Evolutionary conservation across 2,113 vertebrate species (phyloP), one percentile per base, ranked within the genome.

Genomic region (Festucalex cinctus): DNA sequence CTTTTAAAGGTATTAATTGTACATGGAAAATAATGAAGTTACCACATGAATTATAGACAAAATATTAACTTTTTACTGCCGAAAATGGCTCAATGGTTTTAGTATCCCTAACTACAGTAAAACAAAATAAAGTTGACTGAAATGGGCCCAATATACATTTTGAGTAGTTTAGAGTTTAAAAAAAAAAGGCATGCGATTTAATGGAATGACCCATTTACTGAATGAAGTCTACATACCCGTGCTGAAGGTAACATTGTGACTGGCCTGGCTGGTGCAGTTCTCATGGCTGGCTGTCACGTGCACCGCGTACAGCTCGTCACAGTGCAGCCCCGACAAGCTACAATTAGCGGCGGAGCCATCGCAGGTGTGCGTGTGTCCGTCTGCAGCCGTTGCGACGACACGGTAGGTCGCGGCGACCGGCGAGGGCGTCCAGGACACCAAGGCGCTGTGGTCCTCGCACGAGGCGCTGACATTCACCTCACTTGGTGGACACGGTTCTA

Each of bases 401-500:
- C 61, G 58, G 76, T 92, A 92, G 17, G 44, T 73, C 43, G 86
- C 43, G 0, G 89, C 88, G 5, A 86, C 79, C 0, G 67, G 71
- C 24, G 86, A 89, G 2, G 59, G 65, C 12, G 48, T 71, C 91
- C 91, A 92, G 58, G 86, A 86, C 65, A 90, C 85, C 28, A 78
- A 36, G 0, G 79, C 84, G 7, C 49, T 76, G 1, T 61, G 57
- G 28, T 82, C 70, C 53, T 80, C 75, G 48, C 90, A 92, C 65
- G 74, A 76, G 49, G 41, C 6, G 5, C 51, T 53, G 1, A 83
- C 71, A 2, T 9, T 26, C 65, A 91, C 39, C 1, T 77, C 35
- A 8, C 17, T 44, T 6, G 87, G 86, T 1, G 82, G 84, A 78
- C 89, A 91, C n/a, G 87, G 88, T 51, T 85, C 89, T 91, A 71